Evolutionary conservation across 1,140 invertebrate species (phyloP).

Genomic region (Drosophila sp.): DNA sequence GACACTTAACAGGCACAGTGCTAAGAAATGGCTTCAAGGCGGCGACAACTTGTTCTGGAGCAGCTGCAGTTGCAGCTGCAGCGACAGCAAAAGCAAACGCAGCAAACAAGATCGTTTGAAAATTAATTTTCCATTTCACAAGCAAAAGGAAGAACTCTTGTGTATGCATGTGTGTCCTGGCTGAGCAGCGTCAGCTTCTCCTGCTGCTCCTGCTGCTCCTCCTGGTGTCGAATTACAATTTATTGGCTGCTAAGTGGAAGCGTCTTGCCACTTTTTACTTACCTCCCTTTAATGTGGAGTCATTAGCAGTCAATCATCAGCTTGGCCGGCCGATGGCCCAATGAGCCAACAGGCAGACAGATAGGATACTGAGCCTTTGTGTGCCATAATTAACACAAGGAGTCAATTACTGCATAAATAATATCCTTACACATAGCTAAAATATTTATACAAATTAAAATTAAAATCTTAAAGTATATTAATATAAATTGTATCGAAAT

Average conservation of each 20-base stretch:
- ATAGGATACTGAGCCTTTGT: slow-evolving; percentile 5
- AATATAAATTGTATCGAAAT: no score
- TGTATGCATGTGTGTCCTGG: slow-evolving; percentile 8
- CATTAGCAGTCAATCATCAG: slow-evolving; percentile 27
- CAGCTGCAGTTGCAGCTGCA: slow-evolving; percentile 13
- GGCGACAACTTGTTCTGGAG: slow-evolving; percentile 49
- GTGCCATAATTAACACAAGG: slow-evolving; percentile 16
- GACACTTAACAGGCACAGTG: slow-evolving; percentile 57
- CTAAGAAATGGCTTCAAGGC: slow-evolving; percentile 62
- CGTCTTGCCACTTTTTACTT: slow-evolving; percentile 62
- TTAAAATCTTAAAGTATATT: no score
- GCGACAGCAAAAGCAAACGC: slow-evolving; percentile 31
- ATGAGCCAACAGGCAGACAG: not conserved
- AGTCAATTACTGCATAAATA: slow-evolving; percentile 1
- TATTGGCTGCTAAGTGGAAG: slow-evolving; percentile 79
- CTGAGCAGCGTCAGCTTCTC: no score
- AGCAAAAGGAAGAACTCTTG: slow-evolving; percentile 45
- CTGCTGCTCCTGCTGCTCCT: slow-evolving; percentile 46
- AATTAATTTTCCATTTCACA: slow-evolving; percentile 82
- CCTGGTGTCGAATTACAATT: slow-evolving; percentile 79
- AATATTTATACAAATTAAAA: no score
- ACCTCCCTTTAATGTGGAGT: slow-evolving; percentile 19
- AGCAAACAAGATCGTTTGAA: slow-evolving; percentile 76
- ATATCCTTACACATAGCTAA: no score
- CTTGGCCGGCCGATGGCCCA: slow-evolving; percentile 9